Evolutionary conservation across 2,113 vertebrate species (phyloP).

Genomic region (Marmota flaviventris): DNA sequence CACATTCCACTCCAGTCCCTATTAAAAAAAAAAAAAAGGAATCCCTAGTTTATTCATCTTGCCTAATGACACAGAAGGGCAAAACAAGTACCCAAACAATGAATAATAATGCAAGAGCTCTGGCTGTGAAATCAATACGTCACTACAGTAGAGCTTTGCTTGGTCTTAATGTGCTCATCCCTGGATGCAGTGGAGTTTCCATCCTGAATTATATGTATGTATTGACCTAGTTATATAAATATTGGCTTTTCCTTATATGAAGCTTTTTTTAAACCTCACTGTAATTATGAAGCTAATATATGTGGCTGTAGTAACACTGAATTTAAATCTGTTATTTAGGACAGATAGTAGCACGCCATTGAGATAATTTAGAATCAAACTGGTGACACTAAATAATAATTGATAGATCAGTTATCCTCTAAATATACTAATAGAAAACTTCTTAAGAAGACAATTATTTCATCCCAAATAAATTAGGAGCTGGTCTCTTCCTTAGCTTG

Average conservation of each 20-base stretch:
- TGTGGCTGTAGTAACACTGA: slow-evolving; percentile 84
- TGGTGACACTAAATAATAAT: slow-evolving; percentile 52
- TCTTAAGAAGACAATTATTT: background rate
- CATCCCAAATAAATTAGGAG: background rate
- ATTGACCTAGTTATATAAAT: slow-evolving; percentile 90
- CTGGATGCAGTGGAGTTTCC: slow-evolving; percentile 74
- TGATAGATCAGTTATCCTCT: background rate
- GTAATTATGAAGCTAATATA: slow-evolving; percentile 90
- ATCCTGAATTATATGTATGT: slow-evolving; percentile 87
- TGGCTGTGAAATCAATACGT: slow-evolving; percentile 87
- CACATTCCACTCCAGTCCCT: background rate
- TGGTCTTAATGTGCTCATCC: slow-evolving; percentile 73
- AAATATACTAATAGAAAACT: background rate
- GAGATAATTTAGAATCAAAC: slow-evolving; percentile 77
- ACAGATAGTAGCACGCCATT: slow-evolving; percentile 78
- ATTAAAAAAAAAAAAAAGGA: slow-evolving; percentile 52
- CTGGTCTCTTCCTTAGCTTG: background rate
- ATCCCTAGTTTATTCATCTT: slow-evolving; percentile 80
- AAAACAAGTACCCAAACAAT: slow-evolving; percentile 82
- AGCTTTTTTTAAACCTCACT: slow-evolving; percentile 79
- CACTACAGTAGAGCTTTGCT: slow-evolving; percentile 80
- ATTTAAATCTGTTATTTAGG: slow-evolving; percentile 88
- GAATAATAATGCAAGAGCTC: slow-evolving; percentile 81
- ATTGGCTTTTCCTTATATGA: slow-evolving; percentile 88
- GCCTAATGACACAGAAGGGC: slow-evolving; percentile 80